Base-by-base conservation (phyloP, 2,113 vertebrate genomes). In the Synchiropus splendidus region DNA sequence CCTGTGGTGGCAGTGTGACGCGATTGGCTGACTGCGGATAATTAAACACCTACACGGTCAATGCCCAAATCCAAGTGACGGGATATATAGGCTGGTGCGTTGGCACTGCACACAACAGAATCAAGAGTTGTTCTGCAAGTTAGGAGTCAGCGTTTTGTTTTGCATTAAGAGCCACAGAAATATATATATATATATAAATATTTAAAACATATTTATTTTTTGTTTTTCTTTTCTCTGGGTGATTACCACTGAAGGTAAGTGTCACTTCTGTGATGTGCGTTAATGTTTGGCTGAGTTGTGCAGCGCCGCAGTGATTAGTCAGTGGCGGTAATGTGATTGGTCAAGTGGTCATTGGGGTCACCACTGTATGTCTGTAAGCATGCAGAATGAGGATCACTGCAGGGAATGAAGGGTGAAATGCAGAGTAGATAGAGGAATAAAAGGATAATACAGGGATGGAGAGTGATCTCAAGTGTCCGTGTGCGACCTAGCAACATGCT, bases 41-140 rank as follows among this genome's bases (percentile, higher is more conserved):
- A 84, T 84, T 85, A 79, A 83, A 81, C 86, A 85, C 89, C 88
- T 86, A 86, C 89, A 88, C 88, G 75, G 75, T 81, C 78, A 67
- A 77, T 77, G 73, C 78, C 79, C 76, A 70, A 71, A 78, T 69
- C 71, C 84, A 77, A 84, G 82, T 84, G 81, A 78, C 79, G 76
- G 79, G 81, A 87, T 90, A 93, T 89, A 91, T 89, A 90, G 85
- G 74, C 72, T 71, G 71, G 64, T 51, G 61, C 75, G 54, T 52
- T 53, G 59, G 51, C 48, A 61, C 77, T 74, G 68, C 76, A 70
- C 31, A 52, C 77, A 82, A 74, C 79, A 84, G 79, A 72, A 64
- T 56, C 75, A 71, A 80, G 69, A 70, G 60, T 80, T 78, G 67
- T 56, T 64, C 79, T 60, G 65, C 71, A 75, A 83, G 74, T 10